Base-by-base conservation (phyloP, 2,113 vertebrate genomes). In the Menidia beryllina region DNA sequence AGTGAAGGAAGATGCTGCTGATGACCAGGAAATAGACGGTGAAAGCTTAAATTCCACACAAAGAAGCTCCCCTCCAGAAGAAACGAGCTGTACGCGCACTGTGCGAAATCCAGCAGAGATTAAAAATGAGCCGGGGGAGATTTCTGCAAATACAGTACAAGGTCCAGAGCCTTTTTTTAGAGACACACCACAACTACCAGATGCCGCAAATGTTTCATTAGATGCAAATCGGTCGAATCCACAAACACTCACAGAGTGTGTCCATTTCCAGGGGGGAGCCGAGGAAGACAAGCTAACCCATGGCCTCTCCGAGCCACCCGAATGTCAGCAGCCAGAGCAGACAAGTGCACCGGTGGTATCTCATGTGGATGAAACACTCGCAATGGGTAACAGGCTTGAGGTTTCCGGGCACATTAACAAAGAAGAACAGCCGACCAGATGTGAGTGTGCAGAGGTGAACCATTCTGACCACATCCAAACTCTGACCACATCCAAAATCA, bases 11-110 rank as follows among this genome's bases (percentile, higher is more conserved):
- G 55, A 36, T 57, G 20, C 10, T 8, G 70, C 5, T 2, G 30
- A 50, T 12, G 17, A 20, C 51, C 65, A 30, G n/a, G 20, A 77
- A 30, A 59, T 41, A 50, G 62, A 77, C 5, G 57, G 56, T 53
- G 63, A 67, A 49, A 13, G 5, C 14, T 20, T 39, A 19, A 24
- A 56, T 26, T 3, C 3, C 4, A 4, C 48, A 48, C 3, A 25
- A 2, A 59, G 48, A 14, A 14, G 10, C 56, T 62, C 54, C 34
- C 10, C 39, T 4, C 5, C 13, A 7, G 69, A 59, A 45, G 38
- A 73, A 43, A 19, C 51, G 38, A 23, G 57, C 13, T 3, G 7
- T 15, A 1, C 2, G 50, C 73, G 73, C 17, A 72, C 15, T 21
- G 11, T 23, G 6, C 36, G 52, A 14, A 36, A 66, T 64, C 54